phyloP scores from a whole-genome alignment of 2,797 vertebrate genomes.

The Pteronotus mesoamericanus region DNA sequence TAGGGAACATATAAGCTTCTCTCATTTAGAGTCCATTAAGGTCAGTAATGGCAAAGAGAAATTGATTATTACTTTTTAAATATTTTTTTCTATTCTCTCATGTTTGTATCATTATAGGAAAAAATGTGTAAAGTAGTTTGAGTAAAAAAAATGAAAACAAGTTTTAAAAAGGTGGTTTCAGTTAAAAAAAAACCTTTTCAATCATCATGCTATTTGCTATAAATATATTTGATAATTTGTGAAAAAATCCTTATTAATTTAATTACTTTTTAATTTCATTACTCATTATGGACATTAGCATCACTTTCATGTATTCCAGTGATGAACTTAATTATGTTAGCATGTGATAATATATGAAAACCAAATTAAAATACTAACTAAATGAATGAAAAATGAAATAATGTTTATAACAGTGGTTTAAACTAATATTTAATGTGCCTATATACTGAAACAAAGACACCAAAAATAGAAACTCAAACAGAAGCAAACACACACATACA shows the following conservation, averaged over 20 bases:
- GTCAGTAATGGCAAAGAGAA: neutral
- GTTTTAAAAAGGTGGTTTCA: neutral
- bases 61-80: neutral
- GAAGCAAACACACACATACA: neutral
- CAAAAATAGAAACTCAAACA: neutral
- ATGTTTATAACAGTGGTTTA: neutral
- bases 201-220: neutral
- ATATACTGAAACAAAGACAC: neutral
- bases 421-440: neutral
- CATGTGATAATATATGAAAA: neutral
- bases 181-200: conserved; percentile 13
- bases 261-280: neutral
- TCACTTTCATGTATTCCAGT: neutral
- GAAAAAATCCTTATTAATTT: neutral
- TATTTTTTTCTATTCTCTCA: neutral
- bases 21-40: neutral
- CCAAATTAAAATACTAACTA: neutral
- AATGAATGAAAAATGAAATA: neutral
- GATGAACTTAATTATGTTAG: neutral
- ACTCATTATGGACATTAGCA: neutral
- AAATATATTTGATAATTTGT: neutral
- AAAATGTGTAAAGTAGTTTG: neutral
- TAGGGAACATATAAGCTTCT: neutral
- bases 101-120: neutral
- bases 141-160: neutral